phyloP scores from a whole-genome alignment of 2,113 vertebrate genomes.

The Mustela nigripes region DNA sequence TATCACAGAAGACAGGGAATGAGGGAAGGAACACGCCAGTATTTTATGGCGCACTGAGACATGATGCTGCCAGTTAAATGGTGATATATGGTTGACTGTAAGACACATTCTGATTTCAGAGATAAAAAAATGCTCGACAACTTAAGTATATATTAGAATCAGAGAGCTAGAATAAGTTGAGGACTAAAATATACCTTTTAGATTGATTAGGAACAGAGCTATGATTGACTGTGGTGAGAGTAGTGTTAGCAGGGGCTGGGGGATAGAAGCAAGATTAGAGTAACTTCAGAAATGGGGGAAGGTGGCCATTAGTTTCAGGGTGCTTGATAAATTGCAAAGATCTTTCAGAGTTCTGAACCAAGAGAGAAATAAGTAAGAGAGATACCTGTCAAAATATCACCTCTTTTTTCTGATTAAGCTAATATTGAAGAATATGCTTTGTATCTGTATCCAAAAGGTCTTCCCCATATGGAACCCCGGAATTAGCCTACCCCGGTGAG shows the following conservation, averaged over 20 bases:
- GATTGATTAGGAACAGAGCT: background rate
- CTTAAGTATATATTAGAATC: background rate
- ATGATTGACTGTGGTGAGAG: no score
- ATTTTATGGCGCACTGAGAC: background rate
- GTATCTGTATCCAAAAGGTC: fast-evolving
- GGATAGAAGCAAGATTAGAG: background rate
- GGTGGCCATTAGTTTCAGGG: background rate
- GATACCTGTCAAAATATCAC: background rate
- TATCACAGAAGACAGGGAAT: no score
- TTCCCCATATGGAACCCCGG: background rate
- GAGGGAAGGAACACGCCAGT: background rate
- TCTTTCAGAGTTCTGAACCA: background rate
- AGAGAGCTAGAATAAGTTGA: background rate
- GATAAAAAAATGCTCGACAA: background rate
- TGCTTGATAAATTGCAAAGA: background rate
- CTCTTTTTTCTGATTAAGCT: background rate
- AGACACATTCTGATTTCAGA: background rate
- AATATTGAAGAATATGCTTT: background rate
- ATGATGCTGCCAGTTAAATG: background rate
- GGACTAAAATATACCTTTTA: background rate
- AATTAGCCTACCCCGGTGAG: background rate
- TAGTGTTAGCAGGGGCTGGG: background rate
- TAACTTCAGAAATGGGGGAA: background rate
- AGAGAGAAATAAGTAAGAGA: background rate
- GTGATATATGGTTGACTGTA: background rate